Base-by-base conservation (phyloP, 2,888 invertebrate species). In the Ceramica pisi region DNA sequence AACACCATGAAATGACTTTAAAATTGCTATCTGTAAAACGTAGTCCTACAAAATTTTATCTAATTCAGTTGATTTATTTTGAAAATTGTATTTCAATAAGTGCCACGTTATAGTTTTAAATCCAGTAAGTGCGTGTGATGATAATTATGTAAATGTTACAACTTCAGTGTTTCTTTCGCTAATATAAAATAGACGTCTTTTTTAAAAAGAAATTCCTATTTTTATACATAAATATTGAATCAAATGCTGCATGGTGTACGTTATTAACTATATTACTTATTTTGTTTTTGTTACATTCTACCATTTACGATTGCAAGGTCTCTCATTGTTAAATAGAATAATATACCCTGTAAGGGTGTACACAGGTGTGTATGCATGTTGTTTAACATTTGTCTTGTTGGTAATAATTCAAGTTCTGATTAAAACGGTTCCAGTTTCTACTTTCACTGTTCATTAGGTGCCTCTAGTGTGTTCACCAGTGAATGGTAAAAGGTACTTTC, bases 71-170 rank as follows among this genome's bases (percentile, higher is more conserved):
- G n/a, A 57, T 71, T 80, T 70, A 64, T 71, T 75, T 66, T 41
- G 67, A 9, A 73, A 84, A 74, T 69, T 65, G 21, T 67, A 53
- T 70, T 68, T 61, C 63, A 70, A 26, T 71, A 84, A 80, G 83
- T 82, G 85, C 83, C 83, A 84, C 85, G 80, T 82, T 70, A 74
- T 71, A 71, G 72, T 75, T 69, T 57, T 23, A 64, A 51, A 82
- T 67, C 61, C 60, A 74, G 85, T 83, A 83, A 82, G 83, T 83
- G 66, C 48, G 23, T 59, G 65, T 74, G 77, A 64, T 75, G 76
- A 80, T 83, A 83, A 78, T 85, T 83, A 83, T 84, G 73, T 83
- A 83, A 84, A 83, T 78, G 75, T 69, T 78, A 60, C 55, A 63
- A 38, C 23, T 62, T 70, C 38, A 62, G 65, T 65, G 62, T 68